Evolutionary conservation across 2,888 invertebrate species (phyloP), one percentile per base, ranked within the genome.

Genomic region (Tryphoninae sp.): DNA sequence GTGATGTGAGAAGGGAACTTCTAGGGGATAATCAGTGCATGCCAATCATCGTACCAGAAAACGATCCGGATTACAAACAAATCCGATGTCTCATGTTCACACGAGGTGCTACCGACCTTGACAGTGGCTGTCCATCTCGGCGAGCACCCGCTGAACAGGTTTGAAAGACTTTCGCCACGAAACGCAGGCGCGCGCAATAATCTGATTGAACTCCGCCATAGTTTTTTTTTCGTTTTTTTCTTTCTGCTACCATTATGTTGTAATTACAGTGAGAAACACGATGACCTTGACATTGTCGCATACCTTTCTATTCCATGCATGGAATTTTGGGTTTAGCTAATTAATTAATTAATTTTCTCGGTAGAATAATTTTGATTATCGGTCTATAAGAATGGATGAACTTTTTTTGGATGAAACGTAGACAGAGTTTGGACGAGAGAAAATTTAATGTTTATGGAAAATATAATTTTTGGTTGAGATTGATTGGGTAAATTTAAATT

Each of bases 1-100:
- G 95, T 0, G 93, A 93, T 61, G 86, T 95, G 1, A 90, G 94
- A 13, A 90, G 90, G 9, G 89, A 93, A 45, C 92, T 92, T 51
- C 88, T 91, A 67, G 82, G 82, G 73, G 86, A 88, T 82, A 88
- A 88, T 0, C 83, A 72, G 7, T 92, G 89, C 78, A 90, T 84
- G 78, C 91, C 87, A 87, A 93, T 91, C 86, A 87, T 84, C 82
- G 91, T 93, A 58, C 93, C 93, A 0, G 88, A 91, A 23, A 89
- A 84, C 81, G 91, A 86, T 91, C 93, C 89, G 82, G 93, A 94
- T 61, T 95, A 94, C 84, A 92, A 93, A 58, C 93, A 94, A 22
- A 93, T 94, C 0, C 93, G 93, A 80, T 96, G 96, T 89, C 94
- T 96, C 93, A 96, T 95, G 92, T 96, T 96, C 86, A 95, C 96